Percentiles rank a stretch among this genome's conserved stretches.
Conservation (phyloP, 2,113 vertebrate genomes). For the Recurvirostra avosetta region DNA sequence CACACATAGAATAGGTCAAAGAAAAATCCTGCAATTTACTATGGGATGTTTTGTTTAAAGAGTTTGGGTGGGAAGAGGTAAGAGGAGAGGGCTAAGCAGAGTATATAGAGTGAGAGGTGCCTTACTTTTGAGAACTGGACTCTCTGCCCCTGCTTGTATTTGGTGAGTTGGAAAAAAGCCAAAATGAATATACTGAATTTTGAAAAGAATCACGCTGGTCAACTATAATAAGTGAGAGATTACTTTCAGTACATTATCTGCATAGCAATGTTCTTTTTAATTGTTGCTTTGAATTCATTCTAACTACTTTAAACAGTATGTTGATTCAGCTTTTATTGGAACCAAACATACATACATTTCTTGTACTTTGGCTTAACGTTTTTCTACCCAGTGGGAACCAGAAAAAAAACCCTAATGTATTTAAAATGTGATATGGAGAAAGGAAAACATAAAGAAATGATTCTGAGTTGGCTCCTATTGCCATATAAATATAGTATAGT, state of each 20-base stretch:
- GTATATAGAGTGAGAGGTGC: not conserved
- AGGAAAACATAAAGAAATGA: slow-evolving; percentile 55
- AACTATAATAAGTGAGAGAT: not conserved
- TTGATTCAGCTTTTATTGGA: slow-evolving; percentile 20
- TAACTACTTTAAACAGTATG: not conserved
- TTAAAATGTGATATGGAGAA: slow-evolving; percentile 66
- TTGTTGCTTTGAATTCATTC: not conserved
- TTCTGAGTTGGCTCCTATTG: slow-evolving; percentile 55
- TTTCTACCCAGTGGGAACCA: slow-evolving; percentile 43
- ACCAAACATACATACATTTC: not conserved
- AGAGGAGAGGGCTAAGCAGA: not conserved
- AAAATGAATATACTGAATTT: not conserved
- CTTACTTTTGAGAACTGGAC: not conserved
- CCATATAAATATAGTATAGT: slow-evolving; percentile 71
- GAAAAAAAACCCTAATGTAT: slow-evolving; percentile 59
- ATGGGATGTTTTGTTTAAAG: not conserved
- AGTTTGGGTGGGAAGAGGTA: not conserved
- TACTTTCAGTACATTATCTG: slow-evolving; percentile 5
- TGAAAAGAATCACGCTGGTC: not conserved
- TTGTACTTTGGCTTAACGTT: slow-evolving; percentile 22
- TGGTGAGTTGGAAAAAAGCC: not conserved
- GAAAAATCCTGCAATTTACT: not conserved
- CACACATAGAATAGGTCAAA: not conserved
- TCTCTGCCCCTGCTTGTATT: not conserved
- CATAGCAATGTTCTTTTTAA: not conserved